Base-by-base conservation (phyloP, 1,140 invertebrate species). In the Neoseiulus cucumeris region DNA sequence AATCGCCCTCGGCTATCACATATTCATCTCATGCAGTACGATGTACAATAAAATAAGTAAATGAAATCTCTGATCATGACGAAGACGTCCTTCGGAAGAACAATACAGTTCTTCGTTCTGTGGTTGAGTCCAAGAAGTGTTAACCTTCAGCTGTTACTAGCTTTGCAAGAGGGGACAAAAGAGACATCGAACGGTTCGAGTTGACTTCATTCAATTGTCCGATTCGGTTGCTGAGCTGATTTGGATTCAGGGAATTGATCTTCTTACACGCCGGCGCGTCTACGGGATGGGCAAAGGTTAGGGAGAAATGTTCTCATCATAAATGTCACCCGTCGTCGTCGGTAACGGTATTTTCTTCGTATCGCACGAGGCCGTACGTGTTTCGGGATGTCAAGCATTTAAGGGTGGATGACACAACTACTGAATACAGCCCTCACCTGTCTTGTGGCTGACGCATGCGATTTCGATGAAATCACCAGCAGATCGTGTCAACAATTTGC, bases 381-480 rank as follows among this genome's bases (percentile, higher is more conserved):
- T n/a, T n/a, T n/a, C n/a, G n/a, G n/a, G n/a, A n/a, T n/a, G n/a
- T n/a, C n/a, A n/a, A n/a, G n/a, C n/a, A n/a, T n/a, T n/a, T n/a
- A n/a, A n/a, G n/a, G n/a, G n/a, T n/a, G n/a, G n/a, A n/a, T n/a
- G n/a, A n/a, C n/a, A n/a, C n/a, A 39, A 39, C 33, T 6, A 47
- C 28, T 5, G 45, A 20, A 47, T 20, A 20, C 45, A 47, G 2
- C 2, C 22, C 14, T 17, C 33, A 59, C 51, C 51, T n/a, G 51
- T 59, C 22, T 25, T n/a, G 33, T 59, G 51, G 22, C 33, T 59
- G 25, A 59, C 51, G 22, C 51, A 59, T 12, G 51, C 51, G 22
- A 59, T 59, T 33, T 59, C 51, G 33, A 59, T 59, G 51, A 59
- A 59, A 33, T 59, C 51, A 14, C 51, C 51, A n/a, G 51, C 51